Evolutionary conservation across 1,140 invertebrate genomes (phyloP).

Genomic region (Papilio machaon): DNA sequence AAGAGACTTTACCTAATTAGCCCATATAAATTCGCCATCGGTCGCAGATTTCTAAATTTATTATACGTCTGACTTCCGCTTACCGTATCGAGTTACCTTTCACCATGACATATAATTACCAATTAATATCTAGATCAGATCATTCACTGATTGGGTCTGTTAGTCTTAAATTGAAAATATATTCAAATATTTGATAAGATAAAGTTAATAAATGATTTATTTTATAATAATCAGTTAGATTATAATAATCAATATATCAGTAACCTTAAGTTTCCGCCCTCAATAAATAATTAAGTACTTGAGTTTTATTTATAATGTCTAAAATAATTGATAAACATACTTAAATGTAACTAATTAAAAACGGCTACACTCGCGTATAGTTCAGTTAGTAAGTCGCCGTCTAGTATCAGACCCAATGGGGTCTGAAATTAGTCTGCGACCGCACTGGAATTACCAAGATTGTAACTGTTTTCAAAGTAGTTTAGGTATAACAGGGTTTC

Average conservation of each 20-base stretch:
- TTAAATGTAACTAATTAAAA: not conserved
- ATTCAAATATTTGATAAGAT: not conserved
- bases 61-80: constrained; percentile 3
- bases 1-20: constrained; percentile 29
- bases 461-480: too few relatives aligned
- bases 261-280: not conserved
- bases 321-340: too few relatives aligned
- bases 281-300: not conserved
- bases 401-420: too few relatives aligned
- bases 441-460: too few relatives aligned
- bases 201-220: not conserved
- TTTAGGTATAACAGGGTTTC: too few relatives aligned
- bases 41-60: constrained; percentile 20
- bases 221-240: not conserved
- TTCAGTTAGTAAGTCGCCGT: too few relatives aligned
- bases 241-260: not conserved
- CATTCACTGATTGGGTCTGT: not conserved
- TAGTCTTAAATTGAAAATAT: not conserved
- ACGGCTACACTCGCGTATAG: not conserved
- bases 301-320: not conserved
- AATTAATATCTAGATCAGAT: constrained; percentile 17
- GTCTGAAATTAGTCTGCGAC: too few relatives aligned
- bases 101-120: constrained; percentile 3
- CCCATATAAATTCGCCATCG: constrained; percentile 26
- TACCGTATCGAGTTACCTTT: constrained; percentile 11